Evolutionary conservation across 2,797 vertebrate species (phyloP), one percentile per base, ranked within the genome.

Genomic region (Malurus leucopterus): DNA sequence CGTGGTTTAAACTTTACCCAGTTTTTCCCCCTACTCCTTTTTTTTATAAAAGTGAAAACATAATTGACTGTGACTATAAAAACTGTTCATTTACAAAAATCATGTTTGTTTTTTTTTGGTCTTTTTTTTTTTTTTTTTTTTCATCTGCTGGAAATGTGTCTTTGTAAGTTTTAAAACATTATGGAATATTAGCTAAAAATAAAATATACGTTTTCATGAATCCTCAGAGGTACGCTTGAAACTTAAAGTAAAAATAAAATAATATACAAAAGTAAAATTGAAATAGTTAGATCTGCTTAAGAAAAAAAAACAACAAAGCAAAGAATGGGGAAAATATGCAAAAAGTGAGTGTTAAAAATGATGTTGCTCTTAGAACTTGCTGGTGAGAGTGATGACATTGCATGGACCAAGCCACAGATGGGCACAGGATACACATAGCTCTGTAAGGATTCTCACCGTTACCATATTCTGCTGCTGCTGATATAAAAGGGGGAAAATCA

Each of bases 361-460:
- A 36, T 74, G 11, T 13, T 90, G 47, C 13, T 71, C 44, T 79
- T 74, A 58, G 27, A 79, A 73, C 7, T 63, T 46, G 23, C 8
- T 61, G 8, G 8, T 67, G 57, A 67, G n/a, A 53, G 18, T 40
- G 75, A 49, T 23, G 73, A 57, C 16, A 55, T 5, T 34, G 41
- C n/a, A 32, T 0, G 2, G n/a, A 61, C 24, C 40, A 86, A 86
- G 47, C 12, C 46, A 57, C 27, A 22, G 15, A 53, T 5, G 7
- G 44, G 6, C 32, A 70, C 0, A 0, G 6, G 21, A 19, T 27
- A 8, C 32, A 13, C 38, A 57, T 2, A 0, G 54, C 53, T 61
- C 43, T 30, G 8, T 67, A 65, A 86, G 27, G 30, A 59, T 62
- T 73, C 47, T 64, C 10, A 3, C 15, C 47, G 29, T 47, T 70